phyloP scores from a whole-genome alignment of 2,113 vertebrate genomes.

The Rhinolophus sinicus region DNA sequence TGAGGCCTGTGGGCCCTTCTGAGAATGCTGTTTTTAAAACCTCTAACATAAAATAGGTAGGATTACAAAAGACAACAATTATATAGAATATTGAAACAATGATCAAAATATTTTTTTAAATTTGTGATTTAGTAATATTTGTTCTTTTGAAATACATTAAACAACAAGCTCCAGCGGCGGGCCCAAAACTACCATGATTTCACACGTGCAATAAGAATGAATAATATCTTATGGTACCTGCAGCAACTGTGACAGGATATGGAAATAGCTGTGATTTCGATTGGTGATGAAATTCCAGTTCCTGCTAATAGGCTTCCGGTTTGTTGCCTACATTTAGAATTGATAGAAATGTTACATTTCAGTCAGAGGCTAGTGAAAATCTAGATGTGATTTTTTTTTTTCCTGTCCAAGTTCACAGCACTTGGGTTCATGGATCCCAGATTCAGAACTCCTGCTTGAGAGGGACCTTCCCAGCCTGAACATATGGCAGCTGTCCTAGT shows the following conservation, averaged over 20 bases:
- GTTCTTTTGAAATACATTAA: background rate
- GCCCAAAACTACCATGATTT: background rate
- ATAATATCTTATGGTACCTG: background rate
- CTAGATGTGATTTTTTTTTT: background rate
- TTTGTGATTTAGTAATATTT: background rate
- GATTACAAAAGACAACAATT: background rate
- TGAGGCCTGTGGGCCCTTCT: background rate
- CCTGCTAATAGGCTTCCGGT: background rate
- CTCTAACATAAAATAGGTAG: background rate
- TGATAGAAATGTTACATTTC: background rate
- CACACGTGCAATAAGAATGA: background rate
- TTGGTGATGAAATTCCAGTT: background rate
- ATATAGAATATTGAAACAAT: background rate
- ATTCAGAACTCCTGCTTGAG: background rate
- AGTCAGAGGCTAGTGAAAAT: background rate
- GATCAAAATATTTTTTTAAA: background rate
- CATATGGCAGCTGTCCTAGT: background rate
- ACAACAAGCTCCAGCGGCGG: background rate
- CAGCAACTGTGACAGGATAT: background rate
- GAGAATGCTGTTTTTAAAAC: constrained; percentile 47
- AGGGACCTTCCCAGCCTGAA: background rate
- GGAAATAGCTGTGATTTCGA: background rate
- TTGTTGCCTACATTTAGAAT: background rate
- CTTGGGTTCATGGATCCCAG: background rate
- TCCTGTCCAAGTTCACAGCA: background rate